Evolutionary conservation across 23 tunicate species (phyloP).

Genomic region (Oikopleura dioica): DNA sequence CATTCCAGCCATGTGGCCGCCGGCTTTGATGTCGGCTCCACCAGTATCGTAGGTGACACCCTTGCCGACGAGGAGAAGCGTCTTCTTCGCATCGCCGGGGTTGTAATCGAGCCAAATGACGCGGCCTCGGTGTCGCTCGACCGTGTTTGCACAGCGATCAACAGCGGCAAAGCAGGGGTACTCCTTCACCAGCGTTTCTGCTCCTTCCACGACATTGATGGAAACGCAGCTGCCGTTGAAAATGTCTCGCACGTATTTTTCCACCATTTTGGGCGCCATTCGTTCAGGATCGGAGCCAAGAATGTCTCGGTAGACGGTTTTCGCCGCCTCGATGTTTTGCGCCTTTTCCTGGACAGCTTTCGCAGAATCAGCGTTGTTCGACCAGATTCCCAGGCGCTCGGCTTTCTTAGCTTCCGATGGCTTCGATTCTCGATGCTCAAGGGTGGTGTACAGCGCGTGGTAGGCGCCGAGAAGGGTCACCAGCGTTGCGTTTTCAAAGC

Average conservation of each 20-base stretch:
- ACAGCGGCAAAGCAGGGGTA: constrained; percentile 94
- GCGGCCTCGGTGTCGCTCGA: constrained; percentile 74
- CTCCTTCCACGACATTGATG: constrained; percentile 50
- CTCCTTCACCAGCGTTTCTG: constrained; percentile 30
- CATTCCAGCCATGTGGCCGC: constrained; percentile 98
- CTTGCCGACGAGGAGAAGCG: constrained; percentile 71
- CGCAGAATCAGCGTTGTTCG: no score
- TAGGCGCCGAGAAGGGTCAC: constrained; percentile 59
- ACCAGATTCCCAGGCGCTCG: neutral
- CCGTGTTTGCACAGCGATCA: constrained; percentile 43
- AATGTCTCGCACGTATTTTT: neutral
- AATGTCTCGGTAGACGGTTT: constrained; percentile 39
- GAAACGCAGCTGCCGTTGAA: constrained; percentile 7
- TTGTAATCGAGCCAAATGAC: constrained; percentile 60
- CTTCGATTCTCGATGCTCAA: constrained; percentile 52
- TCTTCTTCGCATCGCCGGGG: constrained; percentile 55
- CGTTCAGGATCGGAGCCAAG: constrained; percentile 91
- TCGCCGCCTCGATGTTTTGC: neutral
- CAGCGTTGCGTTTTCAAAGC: constrained; percentile 28
- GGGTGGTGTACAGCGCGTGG: constrained; percentile 42
- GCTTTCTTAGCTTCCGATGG: constrained; percentile 39
- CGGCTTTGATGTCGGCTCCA: constrained; percentile 97
- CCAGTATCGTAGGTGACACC: constrained; percentile 98
- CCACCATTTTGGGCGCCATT: constrained; percentile 44
- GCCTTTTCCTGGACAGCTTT: neutral